phyloP scores from a whole-genome alignment of 2,797 vertebrate species.

The Phalloptychus januarius region DNA sequence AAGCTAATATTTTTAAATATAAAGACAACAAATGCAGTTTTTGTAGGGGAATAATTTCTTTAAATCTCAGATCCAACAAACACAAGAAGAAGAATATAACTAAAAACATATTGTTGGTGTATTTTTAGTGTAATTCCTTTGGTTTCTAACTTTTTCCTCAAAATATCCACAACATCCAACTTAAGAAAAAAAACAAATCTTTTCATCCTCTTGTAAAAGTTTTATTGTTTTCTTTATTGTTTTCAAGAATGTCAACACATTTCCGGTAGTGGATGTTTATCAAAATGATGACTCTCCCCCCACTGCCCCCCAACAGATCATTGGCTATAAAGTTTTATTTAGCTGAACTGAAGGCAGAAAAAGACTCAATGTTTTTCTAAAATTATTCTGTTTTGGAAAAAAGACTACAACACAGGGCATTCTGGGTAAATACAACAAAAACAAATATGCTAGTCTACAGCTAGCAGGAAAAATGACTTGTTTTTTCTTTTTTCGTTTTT shows the following conservation, averaged over 20 bases:
- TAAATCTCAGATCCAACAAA: no score
- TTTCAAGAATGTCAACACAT: not conserved
- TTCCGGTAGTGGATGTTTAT: not conserved
- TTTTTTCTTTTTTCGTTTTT: no score
- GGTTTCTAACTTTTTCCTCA: not conserved
- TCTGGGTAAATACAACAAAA: not conserved
- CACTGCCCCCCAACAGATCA: not conserved
- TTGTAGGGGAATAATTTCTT: no score
- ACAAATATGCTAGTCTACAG: not conserved
- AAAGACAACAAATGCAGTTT: no score
- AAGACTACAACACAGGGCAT: not conserved
- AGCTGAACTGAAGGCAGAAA: no score
- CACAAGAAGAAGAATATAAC: not conserved
- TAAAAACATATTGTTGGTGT: not conserved
- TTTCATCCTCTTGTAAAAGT: not conserved
- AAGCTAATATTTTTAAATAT: not conserved
- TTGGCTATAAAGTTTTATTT: no score
- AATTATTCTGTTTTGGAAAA: no score
- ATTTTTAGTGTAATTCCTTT: not conserved
- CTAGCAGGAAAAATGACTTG: not conserved
- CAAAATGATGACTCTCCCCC: not conserved
- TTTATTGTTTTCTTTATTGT: not conserved
- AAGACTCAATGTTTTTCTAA: no score
- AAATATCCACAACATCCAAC: no score
- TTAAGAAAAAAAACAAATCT: not conserved